Percentiles rank a stretch among this genome's conserved stretches.
Evolutionary conservation across 2,888 invertebrate genomes (phyloP).

Genomic region (Selenia dentaria): DNA sequence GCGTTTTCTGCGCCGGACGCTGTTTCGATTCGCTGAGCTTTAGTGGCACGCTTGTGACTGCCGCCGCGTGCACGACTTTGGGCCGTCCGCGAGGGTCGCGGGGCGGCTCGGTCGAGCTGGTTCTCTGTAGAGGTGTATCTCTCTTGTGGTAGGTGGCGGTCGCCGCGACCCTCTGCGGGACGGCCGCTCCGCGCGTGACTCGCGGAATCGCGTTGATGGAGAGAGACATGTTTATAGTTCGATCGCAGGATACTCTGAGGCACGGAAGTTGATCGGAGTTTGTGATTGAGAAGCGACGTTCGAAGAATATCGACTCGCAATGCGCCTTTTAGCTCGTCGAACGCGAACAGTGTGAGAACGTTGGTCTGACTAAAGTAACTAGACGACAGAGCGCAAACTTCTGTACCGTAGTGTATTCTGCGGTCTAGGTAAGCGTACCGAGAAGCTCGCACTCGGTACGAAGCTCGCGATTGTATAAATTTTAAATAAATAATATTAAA

Average conservation of each 20-base stretch:
- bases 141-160: constrained; percentile 1
- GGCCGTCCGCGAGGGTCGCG: constrained; percentile 8
- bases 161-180: constrained; percentile 8
- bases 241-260: constrained; percentile 14
- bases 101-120: constrained; percentile 4
- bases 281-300: constrained; percentile 1
- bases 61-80: constrained; percentile 23
- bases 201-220: constrained; percentile 18
- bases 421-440: constrained; percentile 31
- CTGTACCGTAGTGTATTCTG: constrained; percentile 29
- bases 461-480: constrained; percentile 67
- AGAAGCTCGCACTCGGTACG: constrained; percentile 39
- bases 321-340: background rate
- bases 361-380: constrained; percentile 6
- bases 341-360: constrained; percentile 4
- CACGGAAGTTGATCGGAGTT: constrained; percentile 12
- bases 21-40: constrained; percentile 61
- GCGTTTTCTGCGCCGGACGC: constrained; percentile 43
- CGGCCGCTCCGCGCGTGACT: constrained; percentile 21
- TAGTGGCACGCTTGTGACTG: constrained; percentile 43
- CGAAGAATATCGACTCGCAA: background rate
- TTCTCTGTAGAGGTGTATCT: background rate
- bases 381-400: background rate
- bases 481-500: constrained; percentile 58
- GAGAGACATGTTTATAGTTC: constrained; percentile 16